Evolutionary conservation across 1,140 invertebrate species (phyloP).

Genomic region (Euwallacea fornicatus): DNA sequence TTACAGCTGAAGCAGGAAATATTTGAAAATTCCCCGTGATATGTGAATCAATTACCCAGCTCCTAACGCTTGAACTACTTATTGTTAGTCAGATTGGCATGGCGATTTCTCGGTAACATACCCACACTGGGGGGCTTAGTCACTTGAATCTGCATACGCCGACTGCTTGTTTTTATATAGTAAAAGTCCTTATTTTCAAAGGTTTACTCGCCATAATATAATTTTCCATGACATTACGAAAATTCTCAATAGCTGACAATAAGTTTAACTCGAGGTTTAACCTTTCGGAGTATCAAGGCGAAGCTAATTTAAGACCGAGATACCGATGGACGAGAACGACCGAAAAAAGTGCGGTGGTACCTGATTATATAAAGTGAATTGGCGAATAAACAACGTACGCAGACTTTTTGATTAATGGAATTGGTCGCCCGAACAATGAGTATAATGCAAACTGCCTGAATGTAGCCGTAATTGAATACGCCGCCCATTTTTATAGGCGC

Average conservation of each 20-base stretch:
- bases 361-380: constrained; percentile 5
- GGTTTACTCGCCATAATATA: too few relatives aligned
- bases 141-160: constrained; percentile 5
- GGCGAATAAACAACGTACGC: constrained; percentile 4
- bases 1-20: neutral
- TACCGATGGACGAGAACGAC: neutral
- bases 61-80: neutral
- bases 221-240: too few relatives aligned
- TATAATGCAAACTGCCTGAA: neutral
- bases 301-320: too few relatives aligned
- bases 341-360: constrained; percentile 2
- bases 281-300: too few relatives aligned
- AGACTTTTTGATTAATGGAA: constrained; percentile 14
- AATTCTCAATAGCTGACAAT: neutral
- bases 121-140: neutral
- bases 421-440: constrained; percentile 7
- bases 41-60: neutral
- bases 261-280: neutral
- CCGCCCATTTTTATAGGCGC: neutral
- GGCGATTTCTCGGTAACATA: neutral
- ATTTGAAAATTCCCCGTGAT: neutral
- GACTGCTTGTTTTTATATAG: neutral
- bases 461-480: constrained; percentile 5
- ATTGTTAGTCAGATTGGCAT: constrained; percentile 1
- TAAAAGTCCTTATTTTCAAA: neutral